A percentile compares a stretch with the other conserved stretches of the same genome.
These are phyloP conservation scores for Calonectris borealis DNA, from an alignment of 2,113 vertebrate species.

Conservation along the genomic window DNA sequence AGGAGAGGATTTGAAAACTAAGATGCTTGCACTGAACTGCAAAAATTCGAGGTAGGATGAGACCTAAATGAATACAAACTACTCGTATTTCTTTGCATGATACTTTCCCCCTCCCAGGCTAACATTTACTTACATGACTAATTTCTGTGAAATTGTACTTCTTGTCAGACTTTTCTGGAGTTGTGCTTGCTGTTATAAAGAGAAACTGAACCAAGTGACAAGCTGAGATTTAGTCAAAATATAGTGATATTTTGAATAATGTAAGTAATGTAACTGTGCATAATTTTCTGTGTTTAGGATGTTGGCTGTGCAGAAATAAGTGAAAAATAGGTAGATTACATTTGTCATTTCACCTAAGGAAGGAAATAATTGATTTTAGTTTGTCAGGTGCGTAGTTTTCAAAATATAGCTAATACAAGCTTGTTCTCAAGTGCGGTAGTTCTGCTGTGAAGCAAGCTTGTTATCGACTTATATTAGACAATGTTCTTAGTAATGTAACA, in stretches of 20 bases:
- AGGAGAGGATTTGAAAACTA: background rate
- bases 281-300: background rate
- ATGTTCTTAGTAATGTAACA: background rate
- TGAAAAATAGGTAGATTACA: background rate
- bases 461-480: fast-evolving
- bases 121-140: background rate
- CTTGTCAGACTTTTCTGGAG: background rate
- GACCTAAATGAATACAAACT: background rate
- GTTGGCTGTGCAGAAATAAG: background rate
- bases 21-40: background rate
- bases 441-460: background rate
- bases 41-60: constrained; percentile 22
- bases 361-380: background rate
- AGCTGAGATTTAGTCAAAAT: background rate
- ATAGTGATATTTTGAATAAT: background rate
- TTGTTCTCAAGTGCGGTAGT: background rate
- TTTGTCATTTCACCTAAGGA: background rate
- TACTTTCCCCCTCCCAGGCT: fast-evolving
- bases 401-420: background rate
- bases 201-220: background rate
- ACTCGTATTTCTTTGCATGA: background rate
- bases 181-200: background rate
- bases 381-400: background rate
- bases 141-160: background rate
- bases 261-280: background rate